Percentiles rank a stretch among this genome's conserved stretches.
Evolutionary conservation across 2,797 vertebrate species (phyloP).

Genomic region (Helarctos malayanus): DNA sequence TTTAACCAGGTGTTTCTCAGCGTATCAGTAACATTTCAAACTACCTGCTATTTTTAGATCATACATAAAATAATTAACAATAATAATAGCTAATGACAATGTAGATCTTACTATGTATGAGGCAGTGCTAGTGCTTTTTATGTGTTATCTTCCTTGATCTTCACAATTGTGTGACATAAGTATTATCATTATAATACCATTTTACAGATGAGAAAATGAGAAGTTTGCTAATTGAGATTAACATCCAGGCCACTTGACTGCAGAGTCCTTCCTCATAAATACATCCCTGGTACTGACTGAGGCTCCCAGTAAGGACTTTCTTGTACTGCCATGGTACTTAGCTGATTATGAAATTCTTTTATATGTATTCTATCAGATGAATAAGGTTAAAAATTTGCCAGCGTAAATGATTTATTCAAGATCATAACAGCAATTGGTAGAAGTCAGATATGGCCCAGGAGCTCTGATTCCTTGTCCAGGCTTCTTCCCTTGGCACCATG

Average conservation of each 20-base stretch:
- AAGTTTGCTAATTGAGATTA: background rate
- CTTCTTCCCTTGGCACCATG: background rate
- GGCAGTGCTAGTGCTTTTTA: background rate
- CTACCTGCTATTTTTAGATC: background rate
- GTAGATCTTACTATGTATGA: background rate
- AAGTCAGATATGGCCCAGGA: background rate
- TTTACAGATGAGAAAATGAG: background rate
- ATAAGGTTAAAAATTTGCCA: background rate
- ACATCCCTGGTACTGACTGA: background rate
- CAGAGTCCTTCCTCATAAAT: background rate
- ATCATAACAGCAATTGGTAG: background rate
- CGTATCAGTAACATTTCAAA: background rate
- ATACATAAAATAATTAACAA: conserved; percentile 31
- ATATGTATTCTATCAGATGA: background rate
- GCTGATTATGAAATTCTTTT: background rate
- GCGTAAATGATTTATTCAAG: background rate
- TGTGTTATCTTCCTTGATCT: background rate
- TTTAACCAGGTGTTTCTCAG: background rate
- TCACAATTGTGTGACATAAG: background rate
- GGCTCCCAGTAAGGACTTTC: background rate
- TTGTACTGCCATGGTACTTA: background rate
- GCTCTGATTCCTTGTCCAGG: background rate
- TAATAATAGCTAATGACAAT: background rate
- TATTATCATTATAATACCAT: background rate
- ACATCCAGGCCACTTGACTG: background rate